Evolutionary conservation across 1,140 invertebrate species (phyloP).

Genomic region (Lordiphosa clarofinis): DNA sequence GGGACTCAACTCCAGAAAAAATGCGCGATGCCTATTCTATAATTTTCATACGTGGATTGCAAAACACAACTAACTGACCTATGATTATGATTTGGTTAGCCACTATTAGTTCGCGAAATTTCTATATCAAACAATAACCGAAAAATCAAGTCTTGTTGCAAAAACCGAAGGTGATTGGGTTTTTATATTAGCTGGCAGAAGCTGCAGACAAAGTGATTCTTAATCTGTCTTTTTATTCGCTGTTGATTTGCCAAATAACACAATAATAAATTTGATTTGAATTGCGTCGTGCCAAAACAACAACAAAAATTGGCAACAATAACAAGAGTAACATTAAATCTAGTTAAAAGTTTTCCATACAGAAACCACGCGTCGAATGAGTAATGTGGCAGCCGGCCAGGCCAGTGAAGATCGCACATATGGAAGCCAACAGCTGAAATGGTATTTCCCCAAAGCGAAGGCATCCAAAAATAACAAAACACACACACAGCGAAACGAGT

Average conservation of each 20-base stretch:
- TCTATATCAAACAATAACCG: conserved; percentile 23
- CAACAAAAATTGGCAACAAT: conserved; percentile 8
- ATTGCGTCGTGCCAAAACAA: not conserved
- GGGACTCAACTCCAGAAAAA: not conserved
- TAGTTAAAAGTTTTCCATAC: conserved; percentile 43
- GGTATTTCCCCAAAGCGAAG: conserved; percentile 26
- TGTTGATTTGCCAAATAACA: not conserved
- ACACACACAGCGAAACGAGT: conserved; percentile 31
- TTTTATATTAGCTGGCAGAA: conserved; percentile 31
- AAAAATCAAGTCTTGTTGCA: conserved; percentile 3
- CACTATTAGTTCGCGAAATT: conserved; percentile 29
- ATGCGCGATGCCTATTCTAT: not conserved
- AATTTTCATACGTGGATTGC: conserved; percentile 5
- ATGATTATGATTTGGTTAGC: not conserved
- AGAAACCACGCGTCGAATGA: conserved; percentile 40
- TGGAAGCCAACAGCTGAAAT: conserved; percentile 11
- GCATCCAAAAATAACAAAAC: conserved; percentile 3
- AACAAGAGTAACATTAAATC: conserved; percentile 19
- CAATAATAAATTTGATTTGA: conserved; percentile 6
- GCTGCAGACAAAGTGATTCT: conserved; percentile 9
- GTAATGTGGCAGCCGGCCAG: conserved; percentile 33
- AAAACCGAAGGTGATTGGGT: conserved; percentile 53
- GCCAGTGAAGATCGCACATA: not conserved
- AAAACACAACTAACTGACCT: not conserved
- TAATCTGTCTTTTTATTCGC: not conserved